Conservation (phyloP, 2,113 vertebrate species). For the Larimichthys polyactis region DNA sequence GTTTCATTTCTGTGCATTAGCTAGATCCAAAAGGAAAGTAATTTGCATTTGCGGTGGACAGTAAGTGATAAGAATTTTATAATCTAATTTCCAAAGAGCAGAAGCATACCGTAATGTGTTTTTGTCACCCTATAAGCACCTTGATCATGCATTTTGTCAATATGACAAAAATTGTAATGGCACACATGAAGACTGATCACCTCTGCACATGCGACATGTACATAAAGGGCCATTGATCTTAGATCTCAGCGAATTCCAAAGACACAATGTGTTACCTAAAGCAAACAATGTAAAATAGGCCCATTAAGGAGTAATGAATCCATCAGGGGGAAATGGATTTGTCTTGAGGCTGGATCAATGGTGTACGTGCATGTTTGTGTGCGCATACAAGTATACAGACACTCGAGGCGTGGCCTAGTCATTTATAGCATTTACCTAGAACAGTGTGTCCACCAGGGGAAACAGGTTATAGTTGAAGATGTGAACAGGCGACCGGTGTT, state of each 20-base stretch:
- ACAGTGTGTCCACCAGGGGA: conserved; percentile 64
- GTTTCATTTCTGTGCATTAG: conserved; percentile 65
- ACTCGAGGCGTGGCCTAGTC: conserved; percentile 70
- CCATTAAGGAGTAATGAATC: conserved; percentile 88
- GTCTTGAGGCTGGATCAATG: conserved; percentile 84
- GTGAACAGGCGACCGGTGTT: conserved; percentile 63
- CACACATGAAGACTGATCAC: conserved; percentile 69
- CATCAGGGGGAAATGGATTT: conserved; percentile 85
- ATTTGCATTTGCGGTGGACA: conserved; percentile 57
- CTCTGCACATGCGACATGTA: conserved; percentile 56
- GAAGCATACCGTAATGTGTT: conserved; percentile 45
- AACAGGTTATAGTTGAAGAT: conserved; percentile 52
- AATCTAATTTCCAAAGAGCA: conserved; percentile 51
- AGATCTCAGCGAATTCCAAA: conserved; percentile 81
- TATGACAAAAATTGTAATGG: conserved; percentile 44
- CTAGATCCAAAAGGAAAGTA: conserved; percentile 41
- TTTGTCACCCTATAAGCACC: conserved; percentile 46
- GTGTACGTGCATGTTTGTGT: conserved; percentile 19
- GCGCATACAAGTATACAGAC: conserved; percentile 35
- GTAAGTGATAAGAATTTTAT: conserved; percentile 44
- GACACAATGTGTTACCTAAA: conserved; percentile 82
- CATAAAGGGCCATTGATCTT: conserved; percentile 81
- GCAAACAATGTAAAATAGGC: conserved; percentile 88
- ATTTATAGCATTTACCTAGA: conserved; percentile 76
- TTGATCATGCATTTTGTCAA: conserved; percentile 59